A percentile compares a stretch with the other conserved stretches of the same genome.
phyloP scores from a whole-genome alignment of 2,113 vertebrate genomes.

The Glaucomys volans region DNA sequence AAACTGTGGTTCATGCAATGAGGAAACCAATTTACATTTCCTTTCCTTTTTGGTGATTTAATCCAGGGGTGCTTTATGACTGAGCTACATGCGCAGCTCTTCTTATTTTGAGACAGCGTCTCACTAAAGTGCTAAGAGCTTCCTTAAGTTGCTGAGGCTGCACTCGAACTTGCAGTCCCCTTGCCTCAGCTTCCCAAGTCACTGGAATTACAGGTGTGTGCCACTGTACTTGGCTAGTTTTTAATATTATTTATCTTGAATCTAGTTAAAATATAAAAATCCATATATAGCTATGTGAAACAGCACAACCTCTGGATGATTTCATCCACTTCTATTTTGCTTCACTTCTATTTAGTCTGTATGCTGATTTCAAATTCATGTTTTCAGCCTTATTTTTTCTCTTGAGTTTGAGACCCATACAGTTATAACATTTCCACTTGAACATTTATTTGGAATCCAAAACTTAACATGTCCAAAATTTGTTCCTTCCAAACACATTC shows the following conservation, averaged over 20 bases:
- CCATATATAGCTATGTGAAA: neutral
- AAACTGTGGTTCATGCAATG: neutral
- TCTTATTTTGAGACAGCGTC: no score
- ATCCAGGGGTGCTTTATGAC: no score
- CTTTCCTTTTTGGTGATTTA: no score
- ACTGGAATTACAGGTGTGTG: no score
- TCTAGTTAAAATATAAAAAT: neutral
- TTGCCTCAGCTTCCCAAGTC: no score
- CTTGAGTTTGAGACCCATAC: neutral
- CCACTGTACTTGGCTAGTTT: neutral
- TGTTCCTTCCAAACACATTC: neutral
- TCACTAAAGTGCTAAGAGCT: no score
- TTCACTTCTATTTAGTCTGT: neutral
- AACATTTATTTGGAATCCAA: neutral
- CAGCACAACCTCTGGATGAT: neutral
- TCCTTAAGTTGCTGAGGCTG: no score
- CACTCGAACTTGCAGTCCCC: no score
- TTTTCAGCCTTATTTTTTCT: conserved; percentile 1
- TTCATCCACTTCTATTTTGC: neutral
- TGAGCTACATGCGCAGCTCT: no score
- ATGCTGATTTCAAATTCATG: conserved; percentile 1
- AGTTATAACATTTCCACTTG: neutral
- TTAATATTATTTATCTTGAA: neutral
- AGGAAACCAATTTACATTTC: neutral
- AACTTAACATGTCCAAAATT: neutral